Evolutionary conservation across 2,797 vertebrate genomes (phyloP), one percentile per base, ranked within the genome.

Genomic region (Brachyalestes nurse): DNA sequence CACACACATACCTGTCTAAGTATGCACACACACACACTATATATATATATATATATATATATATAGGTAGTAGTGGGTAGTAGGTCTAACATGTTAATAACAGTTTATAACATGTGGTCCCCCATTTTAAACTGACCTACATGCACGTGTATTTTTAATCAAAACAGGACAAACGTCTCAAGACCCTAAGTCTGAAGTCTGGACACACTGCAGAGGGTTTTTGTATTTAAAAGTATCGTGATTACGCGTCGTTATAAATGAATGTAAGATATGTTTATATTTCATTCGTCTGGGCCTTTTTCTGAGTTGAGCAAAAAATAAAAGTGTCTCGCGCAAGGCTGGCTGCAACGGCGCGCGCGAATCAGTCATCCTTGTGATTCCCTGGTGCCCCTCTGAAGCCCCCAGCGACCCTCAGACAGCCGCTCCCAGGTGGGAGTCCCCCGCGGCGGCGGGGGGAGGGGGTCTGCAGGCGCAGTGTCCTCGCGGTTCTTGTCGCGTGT

Each of bases 391-490:
- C 49, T 70, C 64, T 64, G 87, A 85, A 88, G 8, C n/a, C 90
- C 72, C 76, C 10, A 47, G 38, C 84, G 91, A 92, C 91, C 90
- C 82, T 25, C 87, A 83, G 57, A 82, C 83, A 73, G 85, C 84
- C 72, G 73, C 86, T 84, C 88, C 90, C 89, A 82, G 70, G 75
- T 88, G 88, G 72, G 84, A 87, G 21, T 87, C 86, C 78, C 80
- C 72, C 62, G 80, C 19, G 55, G 81, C 73, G 65, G 71, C 69
- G 47, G 75, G 72, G 71, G 49, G 74, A 25, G 69, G 70, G 49
- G 75, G 72, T 69, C 53, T 72, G 58, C 1, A 66, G 58, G 34
- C 12, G 21, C 21, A 87, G 88, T 88, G 69, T 84, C 83, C 84
- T 40, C 34, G 34, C 34, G 62, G 25, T 23, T 69, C 79, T 61